Evolutionary conservation across 2,888 invertebrate genomes (phyloP), one percentile per base, ranked within the genome.

Genomic region (Cheilosia pagana): DNA sequence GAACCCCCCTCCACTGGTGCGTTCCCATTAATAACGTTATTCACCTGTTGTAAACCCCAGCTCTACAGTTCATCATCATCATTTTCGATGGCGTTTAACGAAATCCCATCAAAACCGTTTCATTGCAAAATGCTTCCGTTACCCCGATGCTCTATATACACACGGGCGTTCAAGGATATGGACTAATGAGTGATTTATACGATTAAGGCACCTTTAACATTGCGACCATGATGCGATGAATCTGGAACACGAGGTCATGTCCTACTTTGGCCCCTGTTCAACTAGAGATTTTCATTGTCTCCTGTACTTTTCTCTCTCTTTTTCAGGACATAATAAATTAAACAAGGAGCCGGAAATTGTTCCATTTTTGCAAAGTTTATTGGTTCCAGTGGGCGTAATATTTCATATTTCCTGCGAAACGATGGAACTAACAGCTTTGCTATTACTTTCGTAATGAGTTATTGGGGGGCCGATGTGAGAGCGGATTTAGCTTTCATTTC

Each of bases 361-460:
- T 85, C 75, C 81, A 81, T 71, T 85, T 78, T 85, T 71, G 75
- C 53, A 71, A 59, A 85, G 81, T 85, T 85, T 85, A 85, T 85
- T 85, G 85, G 81, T 85, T 85, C 85, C 85, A 81, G 71, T 76
- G 85, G 85, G 75, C 65, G 71, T 76, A 70, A 85, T 85, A 85
- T 75, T 81, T 85, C 85, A 85, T 85, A 57, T 81, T 79, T 75
- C 81, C 67, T 76, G 50, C 81, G 65, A 85, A 85, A 85, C 85
- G 85, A 85, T 85, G 85, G 70, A 85, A 85, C 85, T 85, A 85
- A 81, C 85, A 71, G 85, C 85, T 71, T 50, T 74, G 72, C 82
- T 83, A 83, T 83, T 83, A 83, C 82, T 83, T 70, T 65, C 57
- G 21, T 85, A 85, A 85, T 85, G 85, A 85, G 81, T 85, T 85